These are phyloP conservation scores for Drosophila subsilvestris DNA, from an alignment of 2,888 invertebrate species.

Conservation along the genomic window DNA sequence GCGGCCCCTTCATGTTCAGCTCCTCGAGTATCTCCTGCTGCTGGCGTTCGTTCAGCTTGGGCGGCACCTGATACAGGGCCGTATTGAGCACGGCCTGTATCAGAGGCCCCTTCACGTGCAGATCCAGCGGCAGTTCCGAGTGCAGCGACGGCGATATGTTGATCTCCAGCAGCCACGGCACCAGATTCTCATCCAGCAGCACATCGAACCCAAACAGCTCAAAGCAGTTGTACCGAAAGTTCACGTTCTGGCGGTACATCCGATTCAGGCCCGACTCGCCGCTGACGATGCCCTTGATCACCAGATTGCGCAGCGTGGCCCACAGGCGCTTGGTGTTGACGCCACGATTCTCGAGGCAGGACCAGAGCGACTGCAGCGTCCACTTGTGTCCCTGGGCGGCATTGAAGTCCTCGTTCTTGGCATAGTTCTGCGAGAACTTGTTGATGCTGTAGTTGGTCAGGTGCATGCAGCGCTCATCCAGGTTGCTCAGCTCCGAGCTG, in stretches of 20 bases:
- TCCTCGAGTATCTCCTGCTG: conserved; percentile 81
- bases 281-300: conserved; percentile 96
- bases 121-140: conserved; percentile 93
- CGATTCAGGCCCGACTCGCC: conserved; percentile 91
- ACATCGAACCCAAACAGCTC: conserved; percentile 99
- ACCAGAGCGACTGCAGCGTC: conserved; percentile 90
- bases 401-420: conserved; percentile 94
- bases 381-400: conserved; percentile 98
- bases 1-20: conserved; percentile 83
- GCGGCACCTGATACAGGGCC: conserved; percentile 91
- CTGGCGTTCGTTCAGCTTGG: conserved; percentile 82
- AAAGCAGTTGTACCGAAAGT: conserved; percentile 94
- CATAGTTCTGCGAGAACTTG: conserved; percentile 93
- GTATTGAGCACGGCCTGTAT: conserved; percentile 96
- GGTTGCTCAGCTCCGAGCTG: conserved; percentile 90
- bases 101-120: conserved; percentile 96
- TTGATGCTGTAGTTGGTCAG: conserved; percentile 97
- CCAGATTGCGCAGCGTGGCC: conserved; percentile 94
- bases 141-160: conserved; percentile 96
- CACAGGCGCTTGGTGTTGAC: conserved; percentile 92
- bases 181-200: conserved; percentile 93
- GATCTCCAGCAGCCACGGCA: conserved; percentile 98
- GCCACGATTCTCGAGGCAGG: conserved; percentile 85
- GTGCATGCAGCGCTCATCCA: conserved; percentile 95
- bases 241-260: conserved; percentile 89